These are phyloP conservation scores for Perodicticus potto DNA, from an alignment of 2,797 vertebrate species.

Conservation along the genomic window DNA sequence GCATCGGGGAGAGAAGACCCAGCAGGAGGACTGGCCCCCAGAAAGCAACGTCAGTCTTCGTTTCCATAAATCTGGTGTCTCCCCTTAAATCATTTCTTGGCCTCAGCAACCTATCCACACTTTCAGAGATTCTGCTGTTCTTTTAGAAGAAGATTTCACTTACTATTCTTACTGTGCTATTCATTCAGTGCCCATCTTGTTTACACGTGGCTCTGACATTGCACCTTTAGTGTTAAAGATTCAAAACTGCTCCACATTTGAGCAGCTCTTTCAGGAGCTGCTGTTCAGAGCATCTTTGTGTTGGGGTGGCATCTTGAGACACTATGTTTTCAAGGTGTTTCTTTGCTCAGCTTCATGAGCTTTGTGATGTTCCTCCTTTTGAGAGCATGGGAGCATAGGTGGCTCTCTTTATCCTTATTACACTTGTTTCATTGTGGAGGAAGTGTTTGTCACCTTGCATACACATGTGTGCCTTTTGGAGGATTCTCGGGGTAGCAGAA, in stretches of 20 bases:
- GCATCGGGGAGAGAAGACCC: neutral
- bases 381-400: neutral
- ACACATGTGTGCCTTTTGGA: neutral
- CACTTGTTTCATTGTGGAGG: neutral
- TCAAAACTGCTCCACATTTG: neutral
- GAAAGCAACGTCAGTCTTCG: neutral
- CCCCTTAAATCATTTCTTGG: neutral
- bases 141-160: slow-evolving; percentile 4
- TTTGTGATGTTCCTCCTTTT: slow-evolving; percentile 5
- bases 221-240: slow-evolving; percentile 7
- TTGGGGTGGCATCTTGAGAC: neutral
- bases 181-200: neutral
- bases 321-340: neutral
- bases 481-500: neutral
- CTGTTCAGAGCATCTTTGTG: neutral
- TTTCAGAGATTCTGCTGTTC: slow-evolving; percentile 2
- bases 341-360: slow-evolving; percentile 10
- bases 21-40: neutral
- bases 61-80: neutral
- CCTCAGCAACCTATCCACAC: neutral
- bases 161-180: neutral
- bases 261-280: neutral
- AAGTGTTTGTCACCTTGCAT: neutral
- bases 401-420: slow-evolving; percentile 20
- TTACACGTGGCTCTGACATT: neutral